Base-by-base conservation (phyloP, 2,797 vertebrate species). In the Mus caroli region DNA sequence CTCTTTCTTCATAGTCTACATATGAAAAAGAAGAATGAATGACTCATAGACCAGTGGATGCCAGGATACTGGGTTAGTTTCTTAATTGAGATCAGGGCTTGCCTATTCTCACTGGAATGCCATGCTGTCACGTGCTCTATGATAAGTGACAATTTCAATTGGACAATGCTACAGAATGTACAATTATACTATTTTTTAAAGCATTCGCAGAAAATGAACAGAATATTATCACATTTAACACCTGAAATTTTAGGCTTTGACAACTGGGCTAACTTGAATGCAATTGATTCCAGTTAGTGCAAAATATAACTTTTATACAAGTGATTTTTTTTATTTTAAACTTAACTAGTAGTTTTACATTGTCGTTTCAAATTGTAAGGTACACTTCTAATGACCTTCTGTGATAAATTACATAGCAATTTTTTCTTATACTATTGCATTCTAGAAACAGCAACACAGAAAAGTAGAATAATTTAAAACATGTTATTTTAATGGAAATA, bases 251-350 rank as follows among this genome's bases (percentile, higher is more conserved):
- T 37, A 85, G 7, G 3, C 52, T 94, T 80, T 34, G 40, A 90
- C 22, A 69, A 6, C 8, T 86, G 14, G 3, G 28, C 0, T 73
- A 75, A 64, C 12, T 50, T 79, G 60, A 6, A 34, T 82, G n/a
- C 37, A 92, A 52, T 52, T 22, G 1, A 7, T 50, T 26, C 6
- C n/a, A 50, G 31, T 94, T 69, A 80, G 17, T 14, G 13, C 56
- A 91, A 91, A 83, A 20, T 6, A 26, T 73, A 13, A 12, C 56
- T 58, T 95, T 91, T 86, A 89, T 92, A 90, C 17, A 64, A 20
- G 86, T 19, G 20, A 50, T 11, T 50, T 50, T 1, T 82, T 17
- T 88, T 43, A 92, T 88, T 94, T 14, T 17, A 75, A 90, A 69
- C 84, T 37, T 67, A 43, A 43, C 11, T 85, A 37, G 86, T 76